Evolutionary conservation across 2,797 vertebrate species (phyloP), one percentile per base, ranked within the genome.

Genomic region (Takifugu ocellatus): DNA sequence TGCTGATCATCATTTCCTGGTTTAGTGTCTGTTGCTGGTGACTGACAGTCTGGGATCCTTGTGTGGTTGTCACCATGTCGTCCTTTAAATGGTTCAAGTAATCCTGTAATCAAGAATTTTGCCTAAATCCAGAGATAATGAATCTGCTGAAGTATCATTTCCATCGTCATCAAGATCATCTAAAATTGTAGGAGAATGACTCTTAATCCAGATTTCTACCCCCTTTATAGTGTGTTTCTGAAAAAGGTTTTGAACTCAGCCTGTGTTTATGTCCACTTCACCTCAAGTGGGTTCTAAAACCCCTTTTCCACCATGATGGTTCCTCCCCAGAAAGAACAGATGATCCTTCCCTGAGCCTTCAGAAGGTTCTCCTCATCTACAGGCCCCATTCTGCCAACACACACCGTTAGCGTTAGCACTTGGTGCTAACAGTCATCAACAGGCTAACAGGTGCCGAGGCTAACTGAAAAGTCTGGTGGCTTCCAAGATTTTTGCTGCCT

Each of bases 401-500:
- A 31, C 6, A 8, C 29, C 29, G 2, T 27, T 27, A 27, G 26
- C 26, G 6, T 27, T 27, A 27, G 26, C 26, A 27, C 26, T 27
- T 27, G 21, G 21, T 27, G 26, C 26, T 27, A 6, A 3, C 6
- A 6, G 26, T 27, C 26, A 27, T 6, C 26, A 27, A 27, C 26
- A 6, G 3, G 26, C 29, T 31, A 31, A 31, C 5, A 6, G 29
- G 2, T 31, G 29, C 21, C 21, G 21, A 21, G 21, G 21, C 21
- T 6, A 31, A 31, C 29, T 31, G 5, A 31, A 26, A 14, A 39
- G 49, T 21, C 31, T 45, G 16, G 9, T 46, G 16, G 39, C 10
- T 17, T n/a, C 26, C 24, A 9, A 3, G 3, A 62, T 64, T 44
- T 15, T 49, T 67, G 76, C 65, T 54, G 68, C 77, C 77, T 65